Percentiles rank a stretch among this genome's conserved stretches.
phyloP scores from a whole-genome alignment of 2,797 vertebrate genomes.

The Pangasius mekongensis region DNA sequence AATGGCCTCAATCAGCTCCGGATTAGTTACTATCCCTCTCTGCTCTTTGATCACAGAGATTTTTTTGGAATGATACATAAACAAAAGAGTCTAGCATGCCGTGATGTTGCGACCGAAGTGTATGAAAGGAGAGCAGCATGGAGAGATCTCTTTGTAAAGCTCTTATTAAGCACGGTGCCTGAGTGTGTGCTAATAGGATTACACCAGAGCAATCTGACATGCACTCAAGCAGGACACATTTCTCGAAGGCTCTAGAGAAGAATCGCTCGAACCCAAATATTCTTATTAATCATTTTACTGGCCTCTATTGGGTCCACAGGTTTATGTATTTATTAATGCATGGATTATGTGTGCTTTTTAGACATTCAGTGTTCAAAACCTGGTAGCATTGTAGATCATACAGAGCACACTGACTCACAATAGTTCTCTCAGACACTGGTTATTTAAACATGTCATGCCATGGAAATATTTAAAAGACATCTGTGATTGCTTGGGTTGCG shows the following conservation, averaged over 20 bases:
- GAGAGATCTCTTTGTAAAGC: conserved; percentile 68
- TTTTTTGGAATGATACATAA: conserved; percentile 30
- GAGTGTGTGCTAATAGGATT: conserved; percentile 78
- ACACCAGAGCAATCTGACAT: conserved; percentile 64
- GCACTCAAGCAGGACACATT: conserved; percentile 49
- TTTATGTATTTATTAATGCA: background rate
- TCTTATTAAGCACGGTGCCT: conserved; percentile 73
- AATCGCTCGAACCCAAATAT: background rate
- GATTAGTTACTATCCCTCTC: conserved; percentile 30
- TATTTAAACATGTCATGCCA: conserved; percentile 54
- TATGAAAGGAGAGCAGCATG: conserved; percentile 45
- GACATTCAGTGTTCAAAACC: background rate
- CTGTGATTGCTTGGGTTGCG: conserved; percentile 46
- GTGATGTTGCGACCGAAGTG: conserved; percentile 45
- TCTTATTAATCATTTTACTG: conserved; percentile 8
- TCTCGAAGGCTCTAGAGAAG: conserved; percentile 62
- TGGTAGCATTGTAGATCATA: conserved; percentile 12
- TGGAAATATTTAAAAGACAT: conserved; percentile 48
- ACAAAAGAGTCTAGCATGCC: conserved; percentile 40
- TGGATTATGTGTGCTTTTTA: background rate
- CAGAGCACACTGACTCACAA: conserved; percentile 35
- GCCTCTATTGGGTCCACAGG: background rate
- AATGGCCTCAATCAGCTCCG: conserved; percentile 38
- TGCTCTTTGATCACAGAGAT: conserved; percentile 43
- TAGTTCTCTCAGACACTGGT: conserved; percentile 34